These are phyloP conservation scores for Oenanthe oenanthe DNA, from an alignment of 2,113 vertebrate species.

Conservation along the genomic window DNA sequence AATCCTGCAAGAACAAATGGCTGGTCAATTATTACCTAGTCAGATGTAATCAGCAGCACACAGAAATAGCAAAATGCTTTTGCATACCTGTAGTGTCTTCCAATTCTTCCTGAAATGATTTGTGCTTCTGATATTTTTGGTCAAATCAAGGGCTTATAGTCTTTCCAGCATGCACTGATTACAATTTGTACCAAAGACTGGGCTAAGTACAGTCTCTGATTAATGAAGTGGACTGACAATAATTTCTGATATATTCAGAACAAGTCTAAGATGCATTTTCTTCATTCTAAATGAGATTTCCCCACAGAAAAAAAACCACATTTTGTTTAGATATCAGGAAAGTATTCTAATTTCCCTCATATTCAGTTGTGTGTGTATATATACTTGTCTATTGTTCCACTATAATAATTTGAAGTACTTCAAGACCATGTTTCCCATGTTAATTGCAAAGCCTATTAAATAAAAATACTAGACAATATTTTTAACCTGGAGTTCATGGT, in stretches of 20 bases:
- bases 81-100: neutral
- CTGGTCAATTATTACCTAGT: neutral
- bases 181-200: neutral
- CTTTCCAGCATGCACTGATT: constrained; percentile 12
- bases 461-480: neutral
- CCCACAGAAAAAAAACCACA: neutral
- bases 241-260: constrained; percentile 16
- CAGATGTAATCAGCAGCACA: neutral
- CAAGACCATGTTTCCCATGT: neutral
- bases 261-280: neutral
- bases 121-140: neutral
- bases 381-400: neutral
- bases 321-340: neutral
- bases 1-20: neutral
- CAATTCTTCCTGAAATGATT: neutral
- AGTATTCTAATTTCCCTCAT: neutral
- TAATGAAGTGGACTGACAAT: constrained; percentile 23
- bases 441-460: neutral
- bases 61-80: neutral
- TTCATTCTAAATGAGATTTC: neutral
- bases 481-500: neutral
- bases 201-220: constrained; percentile 15
- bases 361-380: neutral
- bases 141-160: constrained; percentile 15
- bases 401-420: neutral